phyloP scores from a whole-genome alignment of 1,140 invertebrate species.

The Zaprionus taronus region DNA sequence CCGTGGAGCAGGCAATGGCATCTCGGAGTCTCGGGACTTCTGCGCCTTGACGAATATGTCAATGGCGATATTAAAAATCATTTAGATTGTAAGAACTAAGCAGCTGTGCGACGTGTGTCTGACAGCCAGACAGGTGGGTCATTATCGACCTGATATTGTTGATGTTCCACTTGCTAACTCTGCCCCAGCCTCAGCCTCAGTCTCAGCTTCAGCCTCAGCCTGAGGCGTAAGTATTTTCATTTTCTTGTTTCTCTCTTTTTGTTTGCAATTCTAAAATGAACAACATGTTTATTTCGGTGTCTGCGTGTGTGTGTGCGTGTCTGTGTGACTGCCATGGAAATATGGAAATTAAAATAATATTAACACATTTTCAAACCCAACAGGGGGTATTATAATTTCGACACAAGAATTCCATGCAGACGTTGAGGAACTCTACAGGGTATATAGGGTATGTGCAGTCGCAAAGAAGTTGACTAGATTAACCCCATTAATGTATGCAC shows the following conservation, averaged over 20 bases:
- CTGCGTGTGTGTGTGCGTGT: background rate
- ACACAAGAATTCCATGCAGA: background rate
- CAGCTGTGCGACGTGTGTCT: constrained; percentile 23
- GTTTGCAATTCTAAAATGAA: constrained; percentile 37
- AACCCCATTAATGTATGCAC: too few relatives aligned
- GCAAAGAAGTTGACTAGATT: too few relatives aligned
- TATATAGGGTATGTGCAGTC: too few relatives aligned
- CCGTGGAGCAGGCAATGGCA: background rate
- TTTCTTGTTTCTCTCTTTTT: background rate
- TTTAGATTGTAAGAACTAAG: constrained; percentile 66
- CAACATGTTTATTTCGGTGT: constrained; percentile 39
- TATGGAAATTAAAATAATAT: constrained; percentile 63
- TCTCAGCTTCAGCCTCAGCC: background rate
- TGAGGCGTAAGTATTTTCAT: background rate
- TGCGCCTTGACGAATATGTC: constrained; percentile 48
- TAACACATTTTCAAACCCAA: constrained; percentile 40
- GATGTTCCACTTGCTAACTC: background rate
- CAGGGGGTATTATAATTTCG: background rate
- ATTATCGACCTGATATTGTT: constrained; percentile 3
- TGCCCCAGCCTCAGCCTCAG: background rate
- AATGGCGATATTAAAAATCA: constrained; percentile 72
- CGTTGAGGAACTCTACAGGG: background rate
- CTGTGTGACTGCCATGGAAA: constrained; percentile 27
- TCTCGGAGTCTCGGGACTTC: too few relatives aligned
- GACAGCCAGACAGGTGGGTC: constrained; percentile 10